phyloP scores from a whole-genome alignment of 2,888 invertebrate species.

The Malacosoma neustria region DNA sequence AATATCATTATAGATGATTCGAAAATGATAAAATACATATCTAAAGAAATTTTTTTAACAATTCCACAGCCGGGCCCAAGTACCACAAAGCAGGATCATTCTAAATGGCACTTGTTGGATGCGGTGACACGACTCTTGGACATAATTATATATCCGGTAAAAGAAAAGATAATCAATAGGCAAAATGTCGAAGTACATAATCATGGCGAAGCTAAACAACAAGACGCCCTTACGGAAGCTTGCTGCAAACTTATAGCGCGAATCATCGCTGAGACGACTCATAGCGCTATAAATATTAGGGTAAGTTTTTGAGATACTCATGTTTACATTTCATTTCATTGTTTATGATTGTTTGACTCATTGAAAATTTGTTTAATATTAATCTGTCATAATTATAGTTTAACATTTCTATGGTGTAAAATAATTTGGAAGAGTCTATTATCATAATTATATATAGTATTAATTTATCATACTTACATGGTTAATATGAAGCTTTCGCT shows the following conservation, averaged over 20 bases:
- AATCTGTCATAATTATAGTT: too few species aligned
- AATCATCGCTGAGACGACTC: conserved; percentile 88
- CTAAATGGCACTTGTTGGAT: conserved; percentile 83
- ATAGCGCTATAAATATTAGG: conserved; percentile 39
- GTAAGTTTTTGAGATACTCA: too few species aligned
- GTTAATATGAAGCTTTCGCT: too few species aligned
- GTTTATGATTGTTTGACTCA: too few species aligned
- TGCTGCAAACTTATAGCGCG: conserved; percentile 87
- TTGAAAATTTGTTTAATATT: too few species aligned
- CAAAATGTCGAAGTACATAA: conserved; percentile 61
- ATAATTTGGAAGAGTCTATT: too few species aligned
- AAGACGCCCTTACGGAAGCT: conserved; percentile 76
- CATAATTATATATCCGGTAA: conserved; percentile 87
- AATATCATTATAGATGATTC: neutral
- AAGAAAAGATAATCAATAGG: conserved; percentile 64
- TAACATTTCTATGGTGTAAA: too few species aligned
- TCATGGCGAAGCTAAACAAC: conserved; percentile 65
- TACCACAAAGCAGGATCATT: conserved; percentile 28
- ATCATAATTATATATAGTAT: too few species aligned
- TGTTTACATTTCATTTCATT: too few species aligned
- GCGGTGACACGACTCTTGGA: conserved; percentile 88
- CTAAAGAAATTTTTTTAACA: neutral
- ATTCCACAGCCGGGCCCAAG: conserved; percentile 29
- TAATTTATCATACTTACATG: too few species aligned
- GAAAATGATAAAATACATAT: neutral